Conservation (phyloP, 2,113 vertebrate genomes). For the Anser cygnoides region DNA sequence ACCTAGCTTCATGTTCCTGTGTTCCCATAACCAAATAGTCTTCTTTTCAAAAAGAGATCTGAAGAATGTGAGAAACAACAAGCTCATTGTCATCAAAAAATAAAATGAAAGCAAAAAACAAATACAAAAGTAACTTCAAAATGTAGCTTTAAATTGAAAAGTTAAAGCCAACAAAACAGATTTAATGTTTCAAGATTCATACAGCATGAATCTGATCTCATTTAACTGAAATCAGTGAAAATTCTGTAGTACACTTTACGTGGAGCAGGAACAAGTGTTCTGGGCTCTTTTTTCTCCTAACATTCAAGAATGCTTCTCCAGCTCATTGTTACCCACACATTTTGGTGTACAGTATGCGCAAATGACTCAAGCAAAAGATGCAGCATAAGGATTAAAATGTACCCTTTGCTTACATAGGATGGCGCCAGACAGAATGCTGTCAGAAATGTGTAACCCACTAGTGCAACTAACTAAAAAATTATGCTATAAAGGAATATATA, state of each 20-base stretch:
- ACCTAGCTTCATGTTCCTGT: neutral
- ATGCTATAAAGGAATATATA: constrained; percentile 47
- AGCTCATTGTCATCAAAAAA: neutral
- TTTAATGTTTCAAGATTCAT: constrained; percentile 23
- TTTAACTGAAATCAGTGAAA: neutral
- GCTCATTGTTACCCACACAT: constrained; percentile 19
- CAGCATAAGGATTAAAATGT: constrained; percentile 44
- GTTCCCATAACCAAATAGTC: neutral
- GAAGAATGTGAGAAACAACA: constrained; percentile 35
- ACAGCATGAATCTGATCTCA: neutral
- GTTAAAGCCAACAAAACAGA: constrained; percentile 30
- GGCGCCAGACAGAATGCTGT: neutral
- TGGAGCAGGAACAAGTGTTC: neutral
- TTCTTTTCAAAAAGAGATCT: neutral
- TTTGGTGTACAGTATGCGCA: constrained; percentile 39
- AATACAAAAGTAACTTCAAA: neutral
- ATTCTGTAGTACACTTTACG: neutral
- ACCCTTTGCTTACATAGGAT: neutral
- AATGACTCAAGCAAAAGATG: constrained; percentile 68
- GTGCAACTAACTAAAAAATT: constrained; percentile 36
- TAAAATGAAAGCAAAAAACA: constrained; percentile 33
- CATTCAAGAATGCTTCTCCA: neutral
- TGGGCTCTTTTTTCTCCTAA: neutral
- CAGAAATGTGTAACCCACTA: constrained; percentile 21
- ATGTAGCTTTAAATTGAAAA: neutral